Conservation (phyloP, 2,888 invertebrate species). For the Clistopyga incitator region DNA sequence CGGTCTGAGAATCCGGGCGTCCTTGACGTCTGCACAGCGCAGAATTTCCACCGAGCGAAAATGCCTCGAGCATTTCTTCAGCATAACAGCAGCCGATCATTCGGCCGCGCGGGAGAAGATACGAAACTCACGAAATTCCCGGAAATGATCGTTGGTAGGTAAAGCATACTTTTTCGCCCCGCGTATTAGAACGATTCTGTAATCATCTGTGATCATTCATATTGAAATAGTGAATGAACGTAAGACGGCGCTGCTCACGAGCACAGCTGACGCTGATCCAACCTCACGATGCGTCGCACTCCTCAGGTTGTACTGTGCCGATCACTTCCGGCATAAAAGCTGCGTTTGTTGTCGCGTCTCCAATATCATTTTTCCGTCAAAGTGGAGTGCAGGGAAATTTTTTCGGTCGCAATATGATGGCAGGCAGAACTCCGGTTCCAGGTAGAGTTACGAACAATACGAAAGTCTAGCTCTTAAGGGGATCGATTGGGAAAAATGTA, state of each 20-base stretch:
- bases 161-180: background rate
- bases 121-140: background rate
- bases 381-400: background rate
- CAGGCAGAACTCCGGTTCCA: conserved; percentile 76
- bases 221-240: background rate
- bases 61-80: background rate
- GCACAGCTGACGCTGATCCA: conserved; percentile 25
- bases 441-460: conserved; percentile 69
- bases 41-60: background rate
- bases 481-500: background rate
- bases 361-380: background rate
- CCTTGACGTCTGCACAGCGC: conserved; percentile 51
- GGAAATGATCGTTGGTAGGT: conserved; percentile 14
- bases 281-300: background rate
- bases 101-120: background rate
- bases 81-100: conserved; percentile 20
- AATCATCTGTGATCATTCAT: conserved; percentile 7
- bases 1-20: conserved; percentile 18
- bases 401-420: conserved; percentile 73
- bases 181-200: background rate
- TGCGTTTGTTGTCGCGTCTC: background rate
- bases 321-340: background rate
- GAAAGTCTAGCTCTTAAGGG: background rate
- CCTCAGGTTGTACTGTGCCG: conserved; percentile 1
- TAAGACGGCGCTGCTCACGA: conserved; percentile 9